Evolutionary conservation across 2,888 invertebrate genomes (phyloP), one percentile per base, ranked within the genome.

Genomic region (Crioceris asparagi): DNA sequence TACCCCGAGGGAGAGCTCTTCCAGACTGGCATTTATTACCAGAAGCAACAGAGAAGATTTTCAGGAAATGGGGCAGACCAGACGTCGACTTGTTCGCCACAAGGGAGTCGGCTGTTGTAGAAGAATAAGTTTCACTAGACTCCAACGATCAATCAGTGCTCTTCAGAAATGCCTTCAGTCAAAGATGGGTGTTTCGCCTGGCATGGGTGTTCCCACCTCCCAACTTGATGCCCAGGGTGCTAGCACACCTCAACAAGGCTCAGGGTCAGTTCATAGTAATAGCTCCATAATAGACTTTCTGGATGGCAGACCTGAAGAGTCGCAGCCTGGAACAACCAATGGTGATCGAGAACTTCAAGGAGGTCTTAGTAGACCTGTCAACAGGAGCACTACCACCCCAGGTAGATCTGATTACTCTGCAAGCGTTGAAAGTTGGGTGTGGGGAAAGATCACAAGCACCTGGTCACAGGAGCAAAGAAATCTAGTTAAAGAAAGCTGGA

Each of bases 91-190:
- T 48, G 4, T 48, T 48, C 30, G 48, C 46, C 2, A 32, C 38
- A 11, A 31, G 30, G n/a, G 33, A 12, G 8, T 47, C 47, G 17
- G 34, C 18, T 19, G 45, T 48, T 11, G 41, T 25, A 25, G 12
- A n/a, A 3, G 12, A 25, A 4, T 25, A 25, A 4, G 25, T 25
- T 3, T 11, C 11, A 4, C 15, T 19, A n/a, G 39, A 39, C 36
- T n/a, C 35, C 16, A 38, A 18, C 12, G 46, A 48, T 25, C 11
- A 12, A 6, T 1, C 15, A 11, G 48, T 43, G 2, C 6, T 11
- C n/a, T 48, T 47, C 33, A 35, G 18, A 4, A 26, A 48, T 23
- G 47, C 47, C 1, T 47, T 47, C 48, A 48, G 46, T 40, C 25
- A 12, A 23, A 29, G 11, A 11, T 49, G 48, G 45, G 27, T 36